Conservation (phyloP, 2,797 vertebrate genomes). For the Lycodopsis pacificus region DNA sequence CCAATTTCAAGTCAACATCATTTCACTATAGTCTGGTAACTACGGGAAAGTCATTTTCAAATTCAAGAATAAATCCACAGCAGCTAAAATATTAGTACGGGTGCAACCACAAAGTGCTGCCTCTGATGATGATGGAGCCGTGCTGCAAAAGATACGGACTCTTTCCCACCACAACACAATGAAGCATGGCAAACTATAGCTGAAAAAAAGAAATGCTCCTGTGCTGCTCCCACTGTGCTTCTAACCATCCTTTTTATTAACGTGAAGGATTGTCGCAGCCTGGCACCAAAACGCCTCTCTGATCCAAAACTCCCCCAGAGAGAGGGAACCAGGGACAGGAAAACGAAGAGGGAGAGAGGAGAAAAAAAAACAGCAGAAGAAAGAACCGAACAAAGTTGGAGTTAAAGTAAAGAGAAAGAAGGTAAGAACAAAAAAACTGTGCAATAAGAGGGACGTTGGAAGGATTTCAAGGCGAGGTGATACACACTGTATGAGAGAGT, state of each 20-base stretch:
- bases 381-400: constrained; percentile 54
- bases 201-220: constrained; percentile 33
- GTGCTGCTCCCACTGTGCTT: constrained; percentile 58
- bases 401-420: constrained; percentile 52
- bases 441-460: constrained; percentile 50
- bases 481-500: constrained; percentile 42
- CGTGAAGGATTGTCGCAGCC: constrained; percentile 68
- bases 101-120: constrained; percentile 31
- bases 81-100: constrained; percentile 37
- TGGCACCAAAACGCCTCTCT: constrained; percentile 69
- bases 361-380: not conserved
- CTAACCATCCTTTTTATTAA: constrained; percentile 75
- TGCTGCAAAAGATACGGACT: constrained; percentile 40
- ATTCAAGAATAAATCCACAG: constrained; percentile 36
- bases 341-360: constrained; percentile 27
- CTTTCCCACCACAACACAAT: constrained; percentile 50
- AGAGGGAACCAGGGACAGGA: constrained; percentile 57
- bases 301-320: constrained; percentile 71
- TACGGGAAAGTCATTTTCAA: constrained; percentile 29
- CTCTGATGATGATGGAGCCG: constrained; percentile 59
- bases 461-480: constrained; percentile 46
- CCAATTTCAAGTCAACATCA: constrained; percentile 40
- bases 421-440: constrained; percentile 57
- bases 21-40: constrained; percentile 35
- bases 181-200: constrained; percentile 51